Evolutionary conservation across 2,113 vertebrate genomes (phyloP), one percentile per base, ranked within the genome.

Genomic region (Recurvirostra avosetta): DNA sequence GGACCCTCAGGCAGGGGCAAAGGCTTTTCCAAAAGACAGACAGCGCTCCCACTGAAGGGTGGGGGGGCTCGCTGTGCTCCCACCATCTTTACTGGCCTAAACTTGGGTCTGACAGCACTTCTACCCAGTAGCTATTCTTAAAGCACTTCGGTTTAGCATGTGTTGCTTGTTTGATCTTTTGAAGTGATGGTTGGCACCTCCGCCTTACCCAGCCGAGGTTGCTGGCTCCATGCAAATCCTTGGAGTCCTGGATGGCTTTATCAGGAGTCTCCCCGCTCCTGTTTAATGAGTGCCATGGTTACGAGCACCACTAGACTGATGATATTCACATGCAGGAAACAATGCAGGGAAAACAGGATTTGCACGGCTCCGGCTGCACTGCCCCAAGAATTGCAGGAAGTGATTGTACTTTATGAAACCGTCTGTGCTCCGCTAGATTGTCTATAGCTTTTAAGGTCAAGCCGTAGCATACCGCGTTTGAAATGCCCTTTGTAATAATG

Each of bases 371-470:
- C 99, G 98, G 98, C 98, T 98, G 96, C 98, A 96, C 99, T 98
- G 98, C 98, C 98, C 98, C 98, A 99, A 99, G 99, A 99, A 99
- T 99, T 99, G 99, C 98, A 99, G 99, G 99, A 99, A 99, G 99
- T 99, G 99, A 99, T 99, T 99, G 99, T 99, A 99, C 99, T 99
- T 99, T 98, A 98, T 99, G 99, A 99, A 99, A 99, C 98, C 98
- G 98, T 98, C 98, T 98, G 97, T 99, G 98, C 99, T 98, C 98
- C 41, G 56, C 97, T 98, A 99, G 98, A 99, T 98, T 99, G 99
- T 99, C 99, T 99, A 99, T 98, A 97, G 87, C 97, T 98, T 96
- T 97, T 98, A 98, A 98, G 98, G 98, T 98, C 97, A 98, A 98
- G 96, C 97, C 45, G 26, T 98, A 98, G 98, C 98, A 97, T 94